Evolutionary conservation across 2,113 vertebrate genomes (phyloP), one percentile per base, ranked within the genome.

Genomic region (Trematomus loennbergii): DNA sequence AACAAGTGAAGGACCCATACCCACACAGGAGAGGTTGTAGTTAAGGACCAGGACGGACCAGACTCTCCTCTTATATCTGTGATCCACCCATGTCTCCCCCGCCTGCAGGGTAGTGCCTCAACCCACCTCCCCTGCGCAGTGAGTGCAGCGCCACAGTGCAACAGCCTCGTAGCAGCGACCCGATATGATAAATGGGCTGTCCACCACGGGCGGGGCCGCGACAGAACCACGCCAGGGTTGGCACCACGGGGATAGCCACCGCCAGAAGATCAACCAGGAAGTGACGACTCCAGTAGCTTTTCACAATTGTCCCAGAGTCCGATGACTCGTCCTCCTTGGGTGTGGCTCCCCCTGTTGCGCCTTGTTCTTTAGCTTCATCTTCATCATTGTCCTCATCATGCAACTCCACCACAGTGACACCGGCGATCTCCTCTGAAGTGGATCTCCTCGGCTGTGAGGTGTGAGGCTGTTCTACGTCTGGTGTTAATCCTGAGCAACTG

Each of bases 241-340:
- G 98, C 80, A 99, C 96, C 0, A 97, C 96, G 0, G 98, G 98
- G 75, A 99, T 96, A 54, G 97, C 97, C 91, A 99, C 97, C 0
- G 98, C 98, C 75, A 99, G 92, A 78, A 99, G 95, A 93, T 99
- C 98, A 76, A 99, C 97, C 0, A 99, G 91, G 90, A 98, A 99
- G 87, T 99, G 96, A 52, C 97, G 97, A 89, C 98, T 99, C 98
- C 98, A 99, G 93, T 98, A 98, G 88, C 95, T 97, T 87, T 95
- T 94, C 74, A 95, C 87, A 87, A 94, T 57, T 1, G 78, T 59
- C 3, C 81, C 89, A 2, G 90, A 69, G 4, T 2, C 50, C 0
- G 88, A 65, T 0, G 63, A n/a, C 9, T 80, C 74, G 17, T 1
- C 88, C 0, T 72, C 85, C 12, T 63, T 63, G 33, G 36, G 65